phyloP scores from a whole-genome alignment of 2,797 vertebrate species.

The Pseudotriccus pelzelni region DNA sequence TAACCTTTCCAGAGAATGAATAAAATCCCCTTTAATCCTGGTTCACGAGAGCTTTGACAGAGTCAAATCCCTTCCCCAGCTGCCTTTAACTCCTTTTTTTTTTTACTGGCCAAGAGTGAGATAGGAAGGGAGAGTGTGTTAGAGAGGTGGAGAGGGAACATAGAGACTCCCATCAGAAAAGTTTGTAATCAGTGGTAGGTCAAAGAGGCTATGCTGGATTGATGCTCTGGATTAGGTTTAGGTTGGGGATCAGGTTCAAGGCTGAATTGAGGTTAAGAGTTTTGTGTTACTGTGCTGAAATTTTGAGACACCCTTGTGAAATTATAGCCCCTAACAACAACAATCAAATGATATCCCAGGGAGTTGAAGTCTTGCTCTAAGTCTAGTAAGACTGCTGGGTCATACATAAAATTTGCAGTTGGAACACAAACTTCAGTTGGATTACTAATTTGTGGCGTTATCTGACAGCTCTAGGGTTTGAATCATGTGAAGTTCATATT shows the following conservation, averaged over 20 bases:
- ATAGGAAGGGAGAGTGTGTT: not conserved
- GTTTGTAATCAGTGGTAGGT: not conserved
- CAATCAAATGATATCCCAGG: not conserved
- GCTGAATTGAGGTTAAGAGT: slow-evolving; percentile 13
- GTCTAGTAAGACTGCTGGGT: not conserved
- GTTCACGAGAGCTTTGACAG: not conserved
- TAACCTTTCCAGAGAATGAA: not conserved
- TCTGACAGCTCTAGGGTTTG: not conserved
- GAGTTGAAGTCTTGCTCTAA: not conserved
- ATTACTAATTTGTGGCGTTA: not conserved
- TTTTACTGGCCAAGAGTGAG: not conserved
- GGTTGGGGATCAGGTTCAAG: slow-evolving; percentile 21
- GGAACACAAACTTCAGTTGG: not conserved
- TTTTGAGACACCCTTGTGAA: slow-evolving; percentile 39
- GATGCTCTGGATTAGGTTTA: slow-evolving; percentile 12
- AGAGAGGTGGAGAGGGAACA: not conserved
- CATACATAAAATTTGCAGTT: not conserved
- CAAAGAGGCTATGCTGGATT: not conserved
- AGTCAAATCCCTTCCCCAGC: not conserved
- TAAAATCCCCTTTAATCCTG: not conserved
- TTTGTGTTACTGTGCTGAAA: slow-evolving; percentile 24
- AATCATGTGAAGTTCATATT: not conserved
- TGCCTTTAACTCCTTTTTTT: not conserved
- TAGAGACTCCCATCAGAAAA: not conserved
- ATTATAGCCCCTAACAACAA: not conserved